Evolutionary conservation across 2,113 vertebrate genomes (phyloP).

Genomic region (Amphilophus citrinellus): DNA sequence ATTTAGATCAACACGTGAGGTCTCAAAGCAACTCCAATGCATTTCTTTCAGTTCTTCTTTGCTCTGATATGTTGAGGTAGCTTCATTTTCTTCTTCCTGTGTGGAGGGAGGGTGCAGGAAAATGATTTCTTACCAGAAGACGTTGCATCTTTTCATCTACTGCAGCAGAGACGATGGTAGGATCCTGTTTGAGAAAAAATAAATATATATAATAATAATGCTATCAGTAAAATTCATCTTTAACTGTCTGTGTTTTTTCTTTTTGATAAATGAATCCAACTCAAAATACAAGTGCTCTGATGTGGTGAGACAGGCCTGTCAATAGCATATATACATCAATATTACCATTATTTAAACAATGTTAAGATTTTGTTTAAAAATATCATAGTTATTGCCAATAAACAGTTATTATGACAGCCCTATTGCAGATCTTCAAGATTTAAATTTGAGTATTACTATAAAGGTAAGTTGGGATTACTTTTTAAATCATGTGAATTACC

Average conservation of each 20-base stretch:
- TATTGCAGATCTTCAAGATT: neutral
- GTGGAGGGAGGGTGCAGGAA: neutral
- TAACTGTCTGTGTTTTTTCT: neutral
- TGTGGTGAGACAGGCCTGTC: neutral
- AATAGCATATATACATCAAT: neutral
- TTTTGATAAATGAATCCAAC: neutral
- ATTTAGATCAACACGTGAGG: neutral
- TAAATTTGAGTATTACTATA: neutral
- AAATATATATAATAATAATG: neutral
- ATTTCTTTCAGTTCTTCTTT: neutral
- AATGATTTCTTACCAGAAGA: slow-evolving; percentile 51
- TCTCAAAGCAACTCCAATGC: accelerated
- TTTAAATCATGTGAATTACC: neutral
- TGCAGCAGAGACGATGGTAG: slow-evolving; percentile 47
- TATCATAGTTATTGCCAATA: no score
- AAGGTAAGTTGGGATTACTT: neutral
- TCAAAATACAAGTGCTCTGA: neutral
- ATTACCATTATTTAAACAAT: neutral
- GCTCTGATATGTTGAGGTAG: neutral
- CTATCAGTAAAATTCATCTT: neutral
- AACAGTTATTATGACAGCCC: no score
- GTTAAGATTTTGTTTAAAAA: neutral
- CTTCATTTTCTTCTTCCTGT: neutral
- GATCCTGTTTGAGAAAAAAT: slow-evolving; percentile 46
- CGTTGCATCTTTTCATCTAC: slow-evolving; percentile 55